Percentiles rank a stretch among this genome's conserved stretches.
These are phyloP conservation scores for Venustoraphidia nigricollis DNA, from an alignment of 2,888 invertebrate genomes.

Conservation along the genomic window DNA sequence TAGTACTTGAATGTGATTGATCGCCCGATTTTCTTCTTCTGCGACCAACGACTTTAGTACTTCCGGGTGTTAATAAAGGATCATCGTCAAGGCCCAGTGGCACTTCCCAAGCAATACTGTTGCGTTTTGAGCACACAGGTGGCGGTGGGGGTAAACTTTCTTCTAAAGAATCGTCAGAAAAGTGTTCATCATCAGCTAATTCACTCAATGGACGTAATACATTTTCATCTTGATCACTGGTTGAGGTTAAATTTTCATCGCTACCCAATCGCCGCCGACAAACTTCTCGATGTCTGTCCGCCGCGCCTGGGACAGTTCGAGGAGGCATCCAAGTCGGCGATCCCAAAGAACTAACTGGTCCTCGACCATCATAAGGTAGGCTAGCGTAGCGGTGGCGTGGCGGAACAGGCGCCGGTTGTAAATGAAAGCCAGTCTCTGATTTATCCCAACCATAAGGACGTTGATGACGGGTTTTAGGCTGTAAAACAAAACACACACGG, in stretches of 20 bases:
- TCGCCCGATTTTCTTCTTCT: constrained; percentile 39
- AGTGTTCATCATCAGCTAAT: constrained; percentile 42
- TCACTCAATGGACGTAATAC: constrained; percentile 22
- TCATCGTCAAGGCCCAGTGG: constrained; percentile 56
- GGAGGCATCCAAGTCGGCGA: constrained; percentile 40
- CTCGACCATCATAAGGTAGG: constrained; percentile 43
- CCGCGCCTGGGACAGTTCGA: constrained; percentile 50
- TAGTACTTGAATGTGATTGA: constrained; percentile 48
- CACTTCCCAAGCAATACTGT: constrained; percentile 79
- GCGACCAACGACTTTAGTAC: constrained; percentile 46
- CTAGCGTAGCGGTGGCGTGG: constrained; percentile 51
- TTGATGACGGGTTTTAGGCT: constrained; percentile 64
- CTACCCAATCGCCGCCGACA: constrained; percentile 32
- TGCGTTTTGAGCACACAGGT: constrained; percentile 43
- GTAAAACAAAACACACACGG: constrained; percentile 19
- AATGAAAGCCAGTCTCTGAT: constrained; percentile 24
- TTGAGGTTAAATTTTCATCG: constrained; percentile 23
- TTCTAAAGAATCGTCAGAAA: constrained; percentile 74
- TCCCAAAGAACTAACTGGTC: constrained; percentile 39
- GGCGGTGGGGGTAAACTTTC: constrained; percentile 54
- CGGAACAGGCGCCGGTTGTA: constrained; percentile 38
- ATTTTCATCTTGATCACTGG: constrained; percentile 22
- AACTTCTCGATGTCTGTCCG: constrained; percentile 68
- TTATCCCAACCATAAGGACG: constrained; percentile 62
- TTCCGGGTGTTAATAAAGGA: constrained; percentile 52